Conservation (phyloP, 2,888 invertebrate species). For the Perizoma flavofasciatum region DNA sequence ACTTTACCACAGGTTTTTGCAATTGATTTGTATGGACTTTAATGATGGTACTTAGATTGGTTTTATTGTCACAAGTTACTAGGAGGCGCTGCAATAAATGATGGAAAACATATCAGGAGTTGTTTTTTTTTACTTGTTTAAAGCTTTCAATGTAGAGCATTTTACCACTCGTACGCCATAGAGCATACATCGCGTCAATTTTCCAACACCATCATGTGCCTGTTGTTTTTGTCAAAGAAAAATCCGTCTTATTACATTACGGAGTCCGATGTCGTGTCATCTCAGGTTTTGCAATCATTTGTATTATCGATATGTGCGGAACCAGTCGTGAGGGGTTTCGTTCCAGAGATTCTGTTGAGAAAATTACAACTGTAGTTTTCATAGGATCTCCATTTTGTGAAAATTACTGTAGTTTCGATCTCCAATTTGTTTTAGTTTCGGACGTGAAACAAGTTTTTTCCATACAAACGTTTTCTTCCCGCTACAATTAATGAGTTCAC, state of each 20-base stretch:
- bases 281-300: constrained; percentile 35
- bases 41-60: no score
- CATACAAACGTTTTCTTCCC: no score
- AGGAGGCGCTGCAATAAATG: no score
- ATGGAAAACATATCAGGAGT: no score
- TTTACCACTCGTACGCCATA: constrained; percentile 31
- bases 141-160: constrained; percentile 49
- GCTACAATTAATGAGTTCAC: no score
- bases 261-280: constrained; percentile 48
- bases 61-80: no score
- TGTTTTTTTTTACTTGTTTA: neutral
- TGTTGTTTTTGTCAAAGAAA: constrained; percentile 75
- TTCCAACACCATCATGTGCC: constrained; percentile 68
- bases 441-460: no score
- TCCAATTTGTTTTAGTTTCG: no score
- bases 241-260: constrained; percentile 80
- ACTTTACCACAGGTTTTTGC: no score
- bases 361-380: constrained; percentile 5
- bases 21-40: no score
- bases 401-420: no score
- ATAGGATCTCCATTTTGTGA: no score
- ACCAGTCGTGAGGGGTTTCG: constrained; percentile 34
- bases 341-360: constrained; percentile 26
- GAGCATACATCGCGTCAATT: constrained; percentile 62
- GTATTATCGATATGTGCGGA: constrained; percentile 34